Evolutionary conservation across 2,113 vertebrate species (phyloP).

Genomic region (Cepphus grylle): DNA sequence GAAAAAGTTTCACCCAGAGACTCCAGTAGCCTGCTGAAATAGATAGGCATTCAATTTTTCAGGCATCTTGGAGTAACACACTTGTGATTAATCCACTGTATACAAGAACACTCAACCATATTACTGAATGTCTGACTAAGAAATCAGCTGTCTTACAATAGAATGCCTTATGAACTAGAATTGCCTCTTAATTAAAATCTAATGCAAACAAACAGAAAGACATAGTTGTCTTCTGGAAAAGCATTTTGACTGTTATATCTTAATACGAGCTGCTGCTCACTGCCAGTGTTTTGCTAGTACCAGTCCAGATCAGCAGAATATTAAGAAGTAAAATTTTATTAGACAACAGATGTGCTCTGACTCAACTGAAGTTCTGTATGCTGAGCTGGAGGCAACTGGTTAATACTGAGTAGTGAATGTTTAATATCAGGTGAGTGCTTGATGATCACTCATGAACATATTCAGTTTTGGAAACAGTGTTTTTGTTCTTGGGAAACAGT

Average conservation of each 20-base stretch:
- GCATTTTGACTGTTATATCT: background rate
- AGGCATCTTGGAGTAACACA: fast-evolving
- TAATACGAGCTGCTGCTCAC: background rate
- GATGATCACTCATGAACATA: background rate
- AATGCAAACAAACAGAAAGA: background rate
- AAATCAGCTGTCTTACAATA: background rate
- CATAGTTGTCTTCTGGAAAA: background rate
- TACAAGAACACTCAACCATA: background rate
- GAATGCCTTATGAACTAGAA: background rate
- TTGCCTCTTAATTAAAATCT: background rate
- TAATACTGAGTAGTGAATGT: background rate
- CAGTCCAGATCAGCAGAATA: background rate
- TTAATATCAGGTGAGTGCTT: background rate
- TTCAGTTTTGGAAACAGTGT: background rate
- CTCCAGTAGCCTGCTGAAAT: background rate
- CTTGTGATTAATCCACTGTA: background rate
- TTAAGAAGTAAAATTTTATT: background rate
- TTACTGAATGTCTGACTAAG: background rate
- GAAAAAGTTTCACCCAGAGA: background rate
- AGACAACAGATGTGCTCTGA: background rate
- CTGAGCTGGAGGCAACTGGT: background rate
- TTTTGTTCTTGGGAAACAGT: background rate
- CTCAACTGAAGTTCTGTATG: background rate
- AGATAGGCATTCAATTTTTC: background rate
- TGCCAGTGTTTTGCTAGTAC: background rate